Base-by-base conservation (phyloP, 1,140 invertebrate genomes). In the Eumaeus atala region DNA sequence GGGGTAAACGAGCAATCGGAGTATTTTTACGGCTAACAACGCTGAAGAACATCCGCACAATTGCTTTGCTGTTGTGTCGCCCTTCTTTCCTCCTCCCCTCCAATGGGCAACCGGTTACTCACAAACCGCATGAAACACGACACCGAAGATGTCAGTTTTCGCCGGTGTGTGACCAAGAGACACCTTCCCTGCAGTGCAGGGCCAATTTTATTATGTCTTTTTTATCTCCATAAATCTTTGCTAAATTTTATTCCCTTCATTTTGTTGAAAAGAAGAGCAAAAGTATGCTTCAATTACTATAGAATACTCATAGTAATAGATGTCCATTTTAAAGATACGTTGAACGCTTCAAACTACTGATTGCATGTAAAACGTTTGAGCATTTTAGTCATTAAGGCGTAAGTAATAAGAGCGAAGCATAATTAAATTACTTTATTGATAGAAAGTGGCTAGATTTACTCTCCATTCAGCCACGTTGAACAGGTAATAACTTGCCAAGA, bases 371-470 rank as follows among this genome's bases (percentile, higher is more conserved):
- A 3, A 4, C 16, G 40, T 9, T 14, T 3, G 3, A 16, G 12
- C 8, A 17, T 44, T 44, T 9, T 44, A 16, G 17, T 16, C 1
- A 16, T 44, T 44, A 44, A 14, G 12, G 1, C 9, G 8, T 6
- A 9, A 17, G 40, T 44, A 18, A 16, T 44, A 44, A 44, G 40
- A 3, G 6, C 14, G 40, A 44, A 16, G 40, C 1, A 16, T 9
- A 14, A 11, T 28, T 14, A 44, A 44, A 12, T 34, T 21, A 34
- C 50, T 51, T 36, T 28, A 38, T 40, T 18, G 65, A 70, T 85
- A 85, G 81, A 84, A 84, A 84, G 82, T 81, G 80, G 77, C 74
- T 77, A 74, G 71, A 76, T 72, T 84, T 72, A 76, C 72, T 78
- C 75, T 83, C 80, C 74, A 82, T 83, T 81, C 73, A 83, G 66